phyloP scores from a whole-genome alignment of 2,888 invertebrate genomes.

The Phlogophora meticulosa region DNA sequence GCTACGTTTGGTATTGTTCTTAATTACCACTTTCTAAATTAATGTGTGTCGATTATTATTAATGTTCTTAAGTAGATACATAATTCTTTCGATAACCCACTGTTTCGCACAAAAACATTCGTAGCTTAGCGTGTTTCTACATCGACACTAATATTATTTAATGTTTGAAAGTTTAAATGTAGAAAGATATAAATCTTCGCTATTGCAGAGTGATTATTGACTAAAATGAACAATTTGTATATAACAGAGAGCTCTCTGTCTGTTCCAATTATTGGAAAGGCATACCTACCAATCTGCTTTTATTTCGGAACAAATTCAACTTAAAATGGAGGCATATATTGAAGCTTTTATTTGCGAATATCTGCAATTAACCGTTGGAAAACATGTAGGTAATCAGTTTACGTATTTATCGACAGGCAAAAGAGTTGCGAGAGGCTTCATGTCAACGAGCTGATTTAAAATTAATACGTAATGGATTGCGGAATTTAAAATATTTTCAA shows the following conservation, averaged over 20 bases:
- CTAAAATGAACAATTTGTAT: too few species aligned
- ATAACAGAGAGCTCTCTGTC: background rate
- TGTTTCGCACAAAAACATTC: background rate
- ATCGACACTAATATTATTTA: too few species aligned
- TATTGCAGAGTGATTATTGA: too few species aligned
- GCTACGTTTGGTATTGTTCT: conserved; percentile 6
- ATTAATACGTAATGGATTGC: background rate
- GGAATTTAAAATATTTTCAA: conserved; percentile 5
- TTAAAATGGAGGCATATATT: background rate
- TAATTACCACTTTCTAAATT: conserved; percentile 35
- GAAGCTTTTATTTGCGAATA: conserved; percentile 16
- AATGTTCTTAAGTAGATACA: background rate
- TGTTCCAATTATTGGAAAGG: background rate
- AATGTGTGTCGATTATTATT: conserved; percentile 7
- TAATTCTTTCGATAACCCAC: background rate
- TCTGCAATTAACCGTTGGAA: conserved; percentile 23
- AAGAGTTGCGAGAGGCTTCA: background rate
- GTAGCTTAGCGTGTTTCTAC: too few species aligned
- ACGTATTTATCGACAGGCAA: conserved; percentile 1
- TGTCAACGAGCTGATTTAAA: background rate
- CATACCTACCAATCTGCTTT: background rate
- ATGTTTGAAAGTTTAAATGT: too few species aligned
- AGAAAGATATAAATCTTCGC: too few species aligned
- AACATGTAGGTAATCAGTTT: background rate
- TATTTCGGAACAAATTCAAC: background rate